These are phyloP conservation scores for Apis laboriosa DNA, from an alignment of 1,140 invertebrate species.

Conservation along the genomic window DNA sequence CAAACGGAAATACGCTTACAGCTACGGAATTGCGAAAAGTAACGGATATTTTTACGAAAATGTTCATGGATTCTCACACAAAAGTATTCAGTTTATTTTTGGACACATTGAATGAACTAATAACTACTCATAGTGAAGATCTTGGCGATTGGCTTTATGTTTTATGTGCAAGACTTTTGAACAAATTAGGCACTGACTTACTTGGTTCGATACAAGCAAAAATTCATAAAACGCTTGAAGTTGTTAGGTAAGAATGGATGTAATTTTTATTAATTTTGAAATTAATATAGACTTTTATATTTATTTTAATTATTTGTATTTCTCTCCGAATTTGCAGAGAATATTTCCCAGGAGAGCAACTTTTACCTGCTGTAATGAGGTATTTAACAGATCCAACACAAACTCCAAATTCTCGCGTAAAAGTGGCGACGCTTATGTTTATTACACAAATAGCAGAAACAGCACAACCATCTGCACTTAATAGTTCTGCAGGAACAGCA, in stretches of 20 bases:
- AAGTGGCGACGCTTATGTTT: slow-evolving; percentile 88
- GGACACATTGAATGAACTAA: slow-evolving; percentile 94
- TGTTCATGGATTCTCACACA: slow-evolving; percentile 98
- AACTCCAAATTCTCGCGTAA: slow-evolving; percentile 93
- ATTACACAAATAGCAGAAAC: slow-evolving; percentile 86
- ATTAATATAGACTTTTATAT: not conserved
- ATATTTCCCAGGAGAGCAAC: slow-evolving; percentile 84
- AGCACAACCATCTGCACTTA: slow-evolving; percentile 79
- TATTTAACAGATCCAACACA: slow-evolving; percentile 95
- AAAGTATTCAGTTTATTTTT: slow-evolving; percentile 97
- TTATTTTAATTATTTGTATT: not conserved
- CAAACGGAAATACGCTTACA: slow-evolving; percentile 86
- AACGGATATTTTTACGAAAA: slow-evolving; percentile 95
- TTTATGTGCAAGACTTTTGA: slow-evolving; percentile 85
- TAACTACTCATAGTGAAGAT: slow-evolving; percentile 92
- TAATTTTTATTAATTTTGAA: too few relatives aligned
- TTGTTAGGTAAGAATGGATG: slow-evolving; percentile 86
- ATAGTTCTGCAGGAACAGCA: slow-evolving; percentile 83
- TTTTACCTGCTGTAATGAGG: slow-evolving; percentile 85
- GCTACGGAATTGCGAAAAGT: slow-evolving; percentile 88
- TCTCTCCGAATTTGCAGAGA: slow-evolving; percentile 79
- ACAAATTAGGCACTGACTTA: slow-evolving; percentile 94
- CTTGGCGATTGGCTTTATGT: slow-evolving; percentile 96
- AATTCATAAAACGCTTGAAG: slow-evolving; percentile 92
- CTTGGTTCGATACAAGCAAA: slow-evolving; percentile 94